Base-by-base conservation (phyloP, 2,113 vertebrate genomes). In the Todiramphus chloris region DNA sequence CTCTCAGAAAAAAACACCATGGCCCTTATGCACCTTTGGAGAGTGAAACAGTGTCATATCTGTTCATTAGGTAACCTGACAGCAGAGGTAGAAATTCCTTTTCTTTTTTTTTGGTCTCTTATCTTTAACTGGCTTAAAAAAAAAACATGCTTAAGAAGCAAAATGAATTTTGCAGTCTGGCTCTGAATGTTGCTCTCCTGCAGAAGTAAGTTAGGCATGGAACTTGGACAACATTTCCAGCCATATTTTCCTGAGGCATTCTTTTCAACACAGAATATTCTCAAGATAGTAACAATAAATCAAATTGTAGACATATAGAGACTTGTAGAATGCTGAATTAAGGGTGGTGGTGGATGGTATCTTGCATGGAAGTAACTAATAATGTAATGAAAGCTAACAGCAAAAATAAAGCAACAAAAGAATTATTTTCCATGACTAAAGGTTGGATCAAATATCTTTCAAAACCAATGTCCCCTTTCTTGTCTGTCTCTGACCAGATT, bases 321-420 rank as follows among this genome's bases (percentile, higher is more conserved):
- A 56, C 15, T 37, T 56, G 5, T 25, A 19, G 7, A 53, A 62
- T 39, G 13, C 17, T 60, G 43, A 87, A 43, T 80, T 69, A 69
- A 60, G 30, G 19, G 7, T 30, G 5, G 2, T 10, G 1, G 4
- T 12, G 3, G 5, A 8, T 31, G 15, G 16, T 77, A 43, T 33
- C 9, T 55, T 58, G 1, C 43, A 35, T 8, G 48, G 17, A 80
- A 87, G 72, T 80, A 62, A 19, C 6, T 64, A 82, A 78, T 0
- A 15, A 43, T 16, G 5, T 30, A 44, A 77, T 58, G 24, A 60
- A 68, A 81, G 6, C 21, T 66, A 87, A 77, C 43, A 4, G 19
- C 0, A 51, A 70, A 79, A 60, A 44, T 24, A 74, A 64, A 35
- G 2, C 11, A 68, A 10, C 7, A 81, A 60, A 89, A 84, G 8